Percentiles rank a stretch among this genome's conserved stretches.
Evolutionary conservation across 92 coral and sea anemone genomes (phyloP).

Genomic region (Bergia puertoricense): DNA sequence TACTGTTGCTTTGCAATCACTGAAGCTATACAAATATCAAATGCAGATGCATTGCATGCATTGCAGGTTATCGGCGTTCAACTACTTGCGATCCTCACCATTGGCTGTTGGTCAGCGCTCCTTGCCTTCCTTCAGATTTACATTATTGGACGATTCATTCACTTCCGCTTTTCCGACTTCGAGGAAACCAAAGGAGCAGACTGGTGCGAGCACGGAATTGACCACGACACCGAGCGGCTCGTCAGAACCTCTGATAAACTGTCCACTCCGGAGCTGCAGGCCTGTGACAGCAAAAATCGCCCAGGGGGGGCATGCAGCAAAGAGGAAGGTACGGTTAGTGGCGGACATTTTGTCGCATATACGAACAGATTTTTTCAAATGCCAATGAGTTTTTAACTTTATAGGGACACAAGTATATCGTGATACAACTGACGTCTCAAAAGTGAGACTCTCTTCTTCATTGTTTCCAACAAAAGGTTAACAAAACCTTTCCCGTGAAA

Average conservation of each 20-base stretch:
- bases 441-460: too few relatives aligned
- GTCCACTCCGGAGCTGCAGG: conserved; percentile 31
- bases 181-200: conserved; percentile 41
- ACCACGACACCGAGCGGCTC: conserved; percentile 50
- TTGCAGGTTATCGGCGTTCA: conserved; percentile 37
- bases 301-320: conserved; percentile 29
- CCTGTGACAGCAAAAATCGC: background rate
- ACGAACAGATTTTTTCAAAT: too few relatives aligned
- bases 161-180: conserved; percentile 37
- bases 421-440: too few relatives aligned
- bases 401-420: too few relatives aligned
- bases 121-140: conserved; percentile 46
- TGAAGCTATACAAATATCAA: too few relatives aligned
- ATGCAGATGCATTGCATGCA: too few relatives aligned
- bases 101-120: conserved; percentile 40
- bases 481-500: too few relatives aligned
- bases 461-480: too few relatives aligned
- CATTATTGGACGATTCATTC: conserved; percentile 29
- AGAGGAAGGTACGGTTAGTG: conserved; percentile 17
- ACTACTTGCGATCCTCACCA: conserved; percentile 25
- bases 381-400: too few relatives aligned
- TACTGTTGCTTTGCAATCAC: too few relatives aligned
- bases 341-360: too few relatives aligned
- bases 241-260: background rate
- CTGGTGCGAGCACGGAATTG: conserved; percentile 46